Percentiles rank a stretch among this genome's conserved stretches.
Evolutionary conservation across 2,888 invertebrate species (phyloP).

Genomic region (Limnephilus auricula): DNA sequence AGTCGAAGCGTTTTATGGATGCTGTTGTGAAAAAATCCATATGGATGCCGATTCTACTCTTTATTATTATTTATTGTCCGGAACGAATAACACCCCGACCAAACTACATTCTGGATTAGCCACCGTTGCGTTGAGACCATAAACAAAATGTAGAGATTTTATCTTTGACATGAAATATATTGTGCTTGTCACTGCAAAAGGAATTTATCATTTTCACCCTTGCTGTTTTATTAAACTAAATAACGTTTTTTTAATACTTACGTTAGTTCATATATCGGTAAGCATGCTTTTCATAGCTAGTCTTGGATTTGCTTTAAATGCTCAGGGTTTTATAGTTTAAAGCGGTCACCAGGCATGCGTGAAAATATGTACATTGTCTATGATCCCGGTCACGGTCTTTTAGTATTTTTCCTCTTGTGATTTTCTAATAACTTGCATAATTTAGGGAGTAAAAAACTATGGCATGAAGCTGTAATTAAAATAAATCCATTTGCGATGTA

Average conservation of each 20-base stretch:
- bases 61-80: neutral
- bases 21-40: conserved; percentile 26
- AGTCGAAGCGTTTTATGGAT: conserved; percentile 34
- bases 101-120: neutral
- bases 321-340: too few relatives aligned
- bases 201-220: neutral
- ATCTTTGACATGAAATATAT: neutral
- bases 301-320: neutral
- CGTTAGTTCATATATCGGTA: neutral
- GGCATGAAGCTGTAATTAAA: too few relatives aligned
- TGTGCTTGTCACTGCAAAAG: neutral
- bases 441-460: neutral
- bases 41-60: neutral
- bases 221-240: neutral
- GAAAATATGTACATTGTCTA: too few relatives aligned
- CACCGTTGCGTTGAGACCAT: neutral
- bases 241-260: neutral
- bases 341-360: too few relatives aligned
- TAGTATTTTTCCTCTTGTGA: neutral
- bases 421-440: neutral
- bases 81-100: neutral
- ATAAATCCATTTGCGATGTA: neutral
- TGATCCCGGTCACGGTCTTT: neutral
- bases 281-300: neutral
- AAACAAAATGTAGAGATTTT: neutral